Evolutionary conservation across 1,140 invertebrate species (phyloP), one percentile per base, ranked within the genome.

Genomic region (Nixonia krombeini): DNA sequence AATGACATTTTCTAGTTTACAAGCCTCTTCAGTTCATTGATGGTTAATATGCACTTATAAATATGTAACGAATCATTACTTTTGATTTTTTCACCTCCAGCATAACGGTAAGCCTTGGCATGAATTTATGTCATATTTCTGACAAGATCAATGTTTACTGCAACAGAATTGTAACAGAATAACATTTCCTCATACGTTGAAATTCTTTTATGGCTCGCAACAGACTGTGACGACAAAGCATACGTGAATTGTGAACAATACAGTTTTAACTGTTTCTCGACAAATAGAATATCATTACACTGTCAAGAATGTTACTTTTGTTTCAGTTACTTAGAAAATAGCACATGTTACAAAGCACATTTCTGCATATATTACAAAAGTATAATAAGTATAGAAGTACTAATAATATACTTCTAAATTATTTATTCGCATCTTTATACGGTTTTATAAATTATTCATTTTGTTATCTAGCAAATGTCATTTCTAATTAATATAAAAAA

Each of bases 61-160:
- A 65, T 53, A 53, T 31, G 53, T 42, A 52, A 53, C 33, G 16
- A 17, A 12, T 4, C 3, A 56, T 61, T 56, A 38, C 21, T 61
- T 57, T 46, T 57, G 9, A 47, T 57, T 59, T 68, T 46, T 46
- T 46, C 52, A 52, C 15, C n/a, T n/a, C 35, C 50, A 44, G 44
- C 7, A 37, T 62, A 68, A 68, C 64, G 57, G 64, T 65, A 26
- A 18, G 9, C 37, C 13, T 15, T 57, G 21, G 47, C 49, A 38
- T 40, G 29, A 9, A 61, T 62, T 42, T 40, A 52, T 57, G 56
- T 58, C 42, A 46, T 59, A 25, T 62, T 57, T 57, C 42, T 57
- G 52, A 56, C 57, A 61, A 52, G 57, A 68, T 62, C 65, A 53
- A 68, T 68, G 41, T 46, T 67, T 67, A 56, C 35, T 42, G 64